Percentiles rank a stretch among this genome's conserved stretches.
These are phyloP conservation scores for Patagioenas fasciata DNA, from an alignment of 2,113 vertebrate genomes.

Conservation along the genomic window DNA sequence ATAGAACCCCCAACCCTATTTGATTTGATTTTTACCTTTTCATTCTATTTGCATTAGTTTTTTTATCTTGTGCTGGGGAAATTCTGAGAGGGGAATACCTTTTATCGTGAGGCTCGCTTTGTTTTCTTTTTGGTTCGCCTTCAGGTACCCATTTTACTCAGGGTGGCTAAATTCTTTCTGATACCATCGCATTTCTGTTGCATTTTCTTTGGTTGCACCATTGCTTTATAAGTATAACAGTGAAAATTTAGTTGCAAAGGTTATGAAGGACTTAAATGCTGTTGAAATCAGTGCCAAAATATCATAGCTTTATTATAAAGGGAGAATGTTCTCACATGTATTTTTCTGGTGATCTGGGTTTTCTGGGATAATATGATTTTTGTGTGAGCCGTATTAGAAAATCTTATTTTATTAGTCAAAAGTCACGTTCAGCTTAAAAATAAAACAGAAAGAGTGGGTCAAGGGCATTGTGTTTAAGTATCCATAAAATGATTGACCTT, in stretches of 20 bases:
- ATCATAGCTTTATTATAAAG: neutral
- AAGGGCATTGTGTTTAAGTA: neutral
- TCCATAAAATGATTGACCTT: conserved; percentile 32
- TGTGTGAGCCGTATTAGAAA: neutral
- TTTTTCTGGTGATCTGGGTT: neutral
- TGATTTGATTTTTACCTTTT: neutral
- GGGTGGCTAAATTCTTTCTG: neutral
- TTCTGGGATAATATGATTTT: neutral
- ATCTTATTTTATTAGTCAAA: neutral
- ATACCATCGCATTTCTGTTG: neutral
- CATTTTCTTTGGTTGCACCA: neutral
- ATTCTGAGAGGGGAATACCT: neutral
- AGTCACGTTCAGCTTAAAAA: neutral
- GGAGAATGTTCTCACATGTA: neutral
- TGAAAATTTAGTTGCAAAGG: neutral
- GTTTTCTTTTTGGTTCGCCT: neutral
- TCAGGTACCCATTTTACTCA: neutral
- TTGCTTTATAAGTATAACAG: neutral
- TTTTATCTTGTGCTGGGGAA: fast-evolving
- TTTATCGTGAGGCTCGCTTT: neutral
- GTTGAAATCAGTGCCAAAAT: neutral
- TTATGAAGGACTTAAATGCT: neutral
- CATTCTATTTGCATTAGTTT: neutral
- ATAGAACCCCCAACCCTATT: neutral
- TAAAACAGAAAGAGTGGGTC: neutral